Evolutionary conservation across 2,113 vertebrate genomes (phyloP).

Genomic region (Solenodon paradoxus): DNA sequence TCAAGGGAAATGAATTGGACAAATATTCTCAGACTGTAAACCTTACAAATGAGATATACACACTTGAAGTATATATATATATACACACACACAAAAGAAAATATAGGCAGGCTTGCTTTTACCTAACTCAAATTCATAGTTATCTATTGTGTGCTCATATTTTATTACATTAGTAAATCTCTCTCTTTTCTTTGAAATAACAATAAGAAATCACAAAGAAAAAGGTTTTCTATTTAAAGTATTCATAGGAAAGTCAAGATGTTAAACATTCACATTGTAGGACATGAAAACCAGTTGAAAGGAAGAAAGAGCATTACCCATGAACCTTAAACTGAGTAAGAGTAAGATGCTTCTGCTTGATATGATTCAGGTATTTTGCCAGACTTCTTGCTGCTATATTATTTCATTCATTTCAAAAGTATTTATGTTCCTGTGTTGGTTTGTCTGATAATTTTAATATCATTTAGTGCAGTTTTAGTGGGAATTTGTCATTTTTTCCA

Average conservation of each 20-base stretch:
- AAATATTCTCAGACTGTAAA: slow-evolving; percentile 59
- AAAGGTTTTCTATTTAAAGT: slow-evolving; percentile 36
- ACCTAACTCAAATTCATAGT: slow-evolving; percentile 76
- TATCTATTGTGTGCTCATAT: slow-evolving; percentile 43
- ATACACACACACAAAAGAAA: too few relatives aligned
- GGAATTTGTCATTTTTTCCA: slow-evolving; percentile 52
- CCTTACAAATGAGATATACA: slow-evolving; percentile 67
- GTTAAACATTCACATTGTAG: slow-evolving; percentile 44
- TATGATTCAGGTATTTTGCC: background rate
- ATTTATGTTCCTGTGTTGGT: background rate
- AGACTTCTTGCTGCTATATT: background rate
- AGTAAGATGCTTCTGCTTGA: background rate
- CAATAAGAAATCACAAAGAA: slow-evolving; percentile 55
- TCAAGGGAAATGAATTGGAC: slow-evolving; percentile 69
- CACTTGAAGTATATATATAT: too few relatives aligned
- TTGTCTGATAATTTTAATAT: slow-evolving; percentile 53
- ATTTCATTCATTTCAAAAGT: slow-evolving; percentile 40
- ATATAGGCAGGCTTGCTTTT: slow-evolving; percentile 56
- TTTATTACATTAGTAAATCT: slow-evolving; percentile 74
- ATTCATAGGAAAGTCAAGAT: slow-evolving; percentile 52
- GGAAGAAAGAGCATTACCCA: background rate
- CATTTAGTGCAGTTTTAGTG: slow-evolving; percentile 50
- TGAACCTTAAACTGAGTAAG: slow-evolving; percentile 3
- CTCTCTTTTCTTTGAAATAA: slow-evolving; percentile 61
- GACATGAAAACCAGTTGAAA: background rate